Percentiles rank a stretch among this genome's conserved stretches.
These are phyloP conservation scores for Gulo gulo DNA, from an alignment of 2,113 vertebrate species.

Conservation along the genomic window DNA sequence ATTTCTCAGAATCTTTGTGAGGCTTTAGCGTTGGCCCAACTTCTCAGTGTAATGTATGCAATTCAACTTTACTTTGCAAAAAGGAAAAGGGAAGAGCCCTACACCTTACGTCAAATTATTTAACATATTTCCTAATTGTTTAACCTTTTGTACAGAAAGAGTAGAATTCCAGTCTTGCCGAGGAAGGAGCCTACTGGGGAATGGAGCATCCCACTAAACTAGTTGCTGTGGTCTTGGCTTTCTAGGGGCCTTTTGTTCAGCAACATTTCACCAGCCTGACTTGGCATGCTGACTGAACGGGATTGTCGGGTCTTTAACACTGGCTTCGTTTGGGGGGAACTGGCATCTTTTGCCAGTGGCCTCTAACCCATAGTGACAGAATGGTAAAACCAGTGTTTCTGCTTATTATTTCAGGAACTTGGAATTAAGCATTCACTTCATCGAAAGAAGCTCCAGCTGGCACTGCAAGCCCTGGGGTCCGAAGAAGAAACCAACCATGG, in stretches of 20 bases:
- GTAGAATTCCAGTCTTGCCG: background rate
- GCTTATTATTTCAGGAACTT: constrained; percentile 88
- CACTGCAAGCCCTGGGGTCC: constrained; percentile 95
- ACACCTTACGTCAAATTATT: background rate
- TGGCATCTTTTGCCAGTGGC: background rate
- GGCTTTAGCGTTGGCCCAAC: background rate
- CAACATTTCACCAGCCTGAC: background rate
- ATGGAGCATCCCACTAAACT: background rate
- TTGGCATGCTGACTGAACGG: background rate
- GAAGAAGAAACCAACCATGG: constrained; percentile 96
- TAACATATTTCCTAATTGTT: background rate
- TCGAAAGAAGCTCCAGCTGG: constrained; percentile 97
- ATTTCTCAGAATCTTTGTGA: background rate
- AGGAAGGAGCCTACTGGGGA: background rate
- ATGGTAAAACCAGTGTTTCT: background rate
- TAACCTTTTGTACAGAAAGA: background rate
- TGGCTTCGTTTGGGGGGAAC: background rate
- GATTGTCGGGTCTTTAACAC: background rate
- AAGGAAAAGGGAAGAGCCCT: background rate
- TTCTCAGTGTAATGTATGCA: background rate
- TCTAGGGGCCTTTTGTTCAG: background rate
- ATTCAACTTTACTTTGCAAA: background rate
- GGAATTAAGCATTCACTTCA: constrained; percentile 96
- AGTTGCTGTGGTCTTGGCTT: background rate
- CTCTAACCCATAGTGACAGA: background rate